Evolutionary conservation across 1,140 invertebrate genomes (phyloP), one percentile per base, ranked within the genome.

Genomic region (Drosophila nigromelanica): DNA sequence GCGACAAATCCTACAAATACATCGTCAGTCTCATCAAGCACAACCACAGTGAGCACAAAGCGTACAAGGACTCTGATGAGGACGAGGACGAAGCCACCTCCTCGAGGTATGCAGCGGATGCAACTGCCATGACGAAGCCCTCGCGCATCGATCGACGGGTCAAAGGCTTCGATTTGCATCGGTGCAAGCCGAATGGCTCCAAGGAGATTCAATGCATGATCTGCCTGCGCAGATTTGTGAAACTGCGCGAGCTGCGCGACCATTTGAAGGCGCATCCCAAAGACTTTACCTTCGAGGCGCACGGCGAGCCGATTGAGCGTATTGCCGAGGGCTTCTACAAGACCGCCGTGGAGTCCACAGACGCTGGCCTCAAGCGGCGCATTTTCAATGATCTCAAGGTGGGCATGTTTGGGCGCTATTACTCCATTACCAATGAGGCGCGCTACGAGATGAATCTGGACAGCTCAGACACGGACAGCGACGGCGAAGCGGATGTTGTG

Each of bases 121-220:
- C 37, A 12, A 3, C 50, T n/a, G 5, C 5, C 15, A 7, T 8
- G 7, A 55, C 75, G 1, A 86, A 76, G 11, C 43, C 83, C 0
- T 76, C 79, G 1, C 48, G 83, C 11, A 85, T 85, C 11, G 86
- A 87, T 48, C 67, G 81, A 4, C 72, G 83, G 12, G 68, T 89
- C 0, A 68, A 82, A 15, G 73, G 60, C 15, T 89, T 89, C 3
- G 85, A 89, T 14, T 64, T 68, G 18, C 43, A 89, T 59, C 77
- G 76, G 15, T 83, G 83, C n/a, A 63, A 79, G 10, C 79, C 83
- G 0, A 89, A 89, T 51, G 83, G 83, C 0, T 81, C 73, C 24
- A 89, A 89, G 30, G 75, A 79, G 43, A 89, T 89, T 15, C 70
- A 83, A 42, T 89, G 83, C 27, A 89, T 89, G 83, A 89, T 89